A percentile compares a stretch with the other conserved stretches of the same genome.
Conservation (phyloP, 2,113 vertebrate species). For the Proterorhinus semilunaris region DNA sequence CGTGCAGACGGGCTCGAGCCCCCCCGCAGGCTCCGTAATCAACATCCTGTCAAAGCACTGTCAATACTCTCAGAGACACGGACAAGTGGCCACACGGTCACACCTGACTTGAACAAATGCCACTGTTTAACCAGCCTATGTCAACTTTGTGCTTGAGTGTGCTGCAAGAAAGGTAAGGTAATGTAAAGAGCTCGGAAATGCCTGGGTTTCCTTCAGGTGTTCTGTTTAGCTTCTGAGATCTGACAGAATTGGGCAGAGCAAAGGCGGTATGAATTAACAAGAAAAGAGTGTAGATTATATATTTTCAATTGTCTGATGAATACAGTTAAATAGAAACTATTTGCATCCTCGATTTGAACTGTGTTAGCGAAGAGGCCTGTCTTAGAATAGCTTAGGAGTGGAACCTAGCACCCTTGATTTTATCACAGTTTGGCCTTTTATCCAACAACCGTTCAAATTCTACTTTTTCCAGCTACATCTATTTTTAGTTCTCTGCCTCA, state of each 20-base stretch:
- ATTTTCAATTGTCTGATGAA: no score
- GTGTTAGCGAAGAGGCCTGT: no score
- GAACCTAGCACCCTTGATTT: not conserved
- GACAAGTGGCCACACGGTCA: constrained; percentile 34
- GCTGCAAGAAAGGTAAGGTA: not conserved
- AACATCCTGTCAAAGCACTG: constrained; percentile 92
- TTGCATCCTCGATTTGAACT: no score
- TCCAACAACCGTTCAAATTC: not conserved
- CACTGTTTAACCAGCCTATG: constrained; percentile 6
- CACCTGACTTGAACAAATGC: not conserved
- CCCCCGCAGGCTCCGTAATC: constrained; percentile 94
- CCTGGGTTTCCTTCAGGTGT: no score
- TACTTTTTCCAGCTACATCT: not conserved
- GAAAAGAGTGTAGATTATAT: no score
- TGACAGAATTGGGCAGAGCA: no score
- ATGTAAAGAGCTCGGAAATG: not conserved
- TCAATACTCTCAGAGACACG: constrained; percentile 86
- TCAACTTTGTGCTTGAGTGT: not conserved
- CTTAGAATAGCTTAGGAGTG: no score
- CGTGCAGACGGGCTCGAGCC: constrained; percentile 88
- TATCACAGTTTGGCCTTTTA: not conserved
- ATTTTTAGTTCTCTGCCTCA: not conserved
- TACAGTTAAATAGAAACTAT: no score
- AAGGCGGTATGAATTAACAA: no score
- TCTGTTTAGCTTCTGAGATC: no score